Base-by-base conservation (phyloP, 2,113 vertebrate genomes). In the Gymnogyps californianus region DNA sequence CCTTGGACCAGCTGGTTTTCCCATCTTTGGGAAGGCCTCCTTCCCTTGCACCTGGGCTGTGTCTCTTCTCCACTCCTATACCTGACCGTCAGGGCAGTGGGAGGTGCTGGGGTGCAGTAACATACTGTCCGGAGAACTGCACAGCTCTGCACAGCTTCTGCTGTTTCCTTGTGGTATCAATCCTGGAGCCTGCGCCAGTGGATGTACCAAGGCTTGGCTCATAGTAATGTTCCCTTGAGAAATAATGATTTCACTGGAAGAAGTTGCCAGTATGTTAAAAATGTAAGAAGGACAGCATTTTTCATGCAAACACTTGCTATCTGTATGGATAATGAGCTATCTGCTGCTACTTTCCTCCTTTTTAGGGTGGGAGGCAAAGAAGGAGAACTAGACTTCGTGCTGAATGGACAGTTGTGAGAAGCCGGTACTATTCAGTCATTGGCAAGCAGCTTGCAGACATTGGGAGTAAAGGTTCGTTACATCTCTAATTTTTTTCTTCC, bases 251-350 rank as follows among this genome's bases (percentile, higher is more conserved):
- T 93, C 70, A 51, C 38, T 74, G 89, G 42, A 76, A 85, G 49
- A 89, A 93, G 71, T 89, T 88, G 51, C 80, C 75, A 87, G 66
- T 8, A 46, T 38, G 32, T 93, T 95, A 93, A 96, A 96, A 91
- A 91, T 74, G 78, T 77, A 94, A 95, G 75, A 86, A 49, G 78
- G 67, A 51, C 15, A 22, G 67, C 51, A 78, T 96, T 97, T 97
- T 95, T 94, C 66, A 88, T 65, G 40, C 51, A 89, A 96, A 89
- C 7, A 1, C 36, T 93, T 81, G 38, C 79, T 95, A 84, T 94
- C 84, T 77, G 6, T 90, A 51, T 77, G 13, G 82, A 75, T 95
- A 95, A 96, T 55, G 81, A 95, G 66, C n/a, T 65, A 46, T 20
- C n/a, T 65, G 49, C 49, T 62, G 22, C n/a, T 91, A 21, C 67